Evolutionary conservation across 2,888 invertebrate species (phyloP).

Genomic region (Drosophila siamana): DNA sequence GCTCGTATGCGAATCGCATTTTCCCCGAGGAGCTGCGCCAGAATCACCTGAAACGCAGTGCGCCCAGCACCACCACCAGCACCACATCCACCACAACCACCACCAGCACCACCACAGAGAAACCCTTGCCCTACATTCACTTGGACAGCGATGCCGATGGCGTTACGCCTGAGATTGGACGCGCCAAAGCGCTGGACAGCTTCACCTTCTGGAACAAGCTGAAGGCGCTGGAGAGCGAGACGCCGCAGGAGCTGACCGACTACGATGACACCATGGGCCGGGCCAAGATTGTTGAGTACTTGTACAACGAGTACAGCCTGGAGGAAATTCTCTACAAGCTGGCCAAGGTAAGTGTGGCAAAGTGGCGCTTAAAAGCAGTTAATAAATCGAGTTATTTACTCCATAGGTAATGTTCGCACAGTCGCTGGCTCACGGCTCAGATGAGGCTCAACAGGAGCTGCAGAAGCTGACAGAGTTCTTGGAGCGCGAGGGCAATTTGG

Average conservation of each 20-base stretch:
- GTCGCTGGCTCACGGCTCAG: conserved; percentile 89
- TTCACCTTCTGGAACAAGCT: conserved; percentile 83
- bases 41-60: conserved; percentile 79
- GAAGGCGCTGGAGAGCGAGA: conserved; percentile 78
- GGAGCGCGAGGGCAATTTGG: conserved; percentile 90
- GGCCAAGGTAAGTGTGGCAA: conserved; percentile 87
- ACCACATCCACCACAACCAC: conserved; percentile 72
- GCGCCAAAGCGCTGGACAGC: conserved; percentile 77
- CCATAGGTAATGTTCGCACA: conserved; percentile 91
- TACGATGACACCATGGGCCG: conserved; percentile 90
- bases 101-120: conserved; percentile 75
- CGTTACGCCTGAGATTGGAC: conserved; percentile 46
- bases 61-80: conserved; percentile 44
- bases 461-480: conserved; percentile 91
- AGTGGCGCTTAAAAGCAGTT: too few species aligned
- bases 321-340: conserved; percentile 93
- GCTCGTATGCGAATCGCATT: conserved; percentile 84
- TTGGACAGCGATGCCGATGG: conserved; percentile 51
- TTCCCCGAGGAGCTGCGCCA: conserved; percentile 82
- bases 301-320: conserved; percentile 90
- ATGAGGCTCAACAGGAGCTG: conserved; percentile 89
- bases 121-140: conserved; percentile 69
- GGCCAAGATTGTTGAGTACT: conserved; percentile 89
- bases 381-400: neutral
- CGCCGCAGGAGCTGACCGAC: conserved; percentile 84